phyloP scores from a whole-genome alignment of 2,113 vertebrate genomes.

The Capreolus pygargus region DNA sequence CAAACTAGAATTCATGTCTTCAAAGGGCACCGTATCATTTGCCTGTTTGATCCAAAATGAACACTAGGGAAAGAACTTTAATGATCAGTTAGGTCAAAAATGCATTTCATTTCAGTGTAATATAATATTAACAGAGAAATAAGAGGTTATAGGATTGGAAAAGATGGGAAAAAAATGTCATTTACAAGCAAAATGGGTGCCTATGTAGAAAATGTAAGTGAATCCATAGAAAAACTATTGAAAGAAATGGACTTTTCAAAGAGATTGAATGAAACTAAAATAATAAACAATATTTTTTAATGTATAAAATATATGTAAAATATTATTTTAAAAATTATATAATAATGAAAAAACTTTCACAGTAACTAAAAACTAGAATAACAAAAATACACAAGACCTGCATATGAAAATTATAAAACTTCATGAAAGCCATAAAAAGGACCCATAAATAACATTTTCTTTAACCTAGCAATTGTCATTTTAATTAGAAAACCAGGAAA shows the following conservation, averaged over 20 bases:
- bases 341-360: not conserved
- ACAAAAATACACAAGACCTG: not conserved
- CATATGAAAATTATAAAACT: not conserved
- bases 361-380: not conserved
- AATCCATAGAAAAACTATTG: not conserved
- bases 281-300: not conserved
- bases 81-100: not conserved
- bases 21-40: not conserved
- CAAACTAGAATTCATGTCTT: not conserved
- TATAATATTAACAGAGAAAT: not conserved
- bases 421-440: not conserved
- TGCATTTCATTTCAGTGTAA: not conserved
- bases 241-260: slow-evolving; percentile 6
- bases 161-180: not conserved
- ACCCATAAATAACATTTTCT: not conserved
- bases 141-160: not conserved
- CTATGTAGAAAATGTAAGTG: not conserved
- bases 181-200: not conserved
- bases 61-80: not conserved
- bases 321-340: not conserved
- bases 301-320: not conserved
- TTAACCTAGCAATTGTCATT: not conserved
- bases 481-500: not conserved
- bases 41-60: not conserved
- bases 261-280: not conserved